Evolutionary conservation across 1,140 invertebrate species (phyloP).

Genomic region (Euschistus heros): DNA sequence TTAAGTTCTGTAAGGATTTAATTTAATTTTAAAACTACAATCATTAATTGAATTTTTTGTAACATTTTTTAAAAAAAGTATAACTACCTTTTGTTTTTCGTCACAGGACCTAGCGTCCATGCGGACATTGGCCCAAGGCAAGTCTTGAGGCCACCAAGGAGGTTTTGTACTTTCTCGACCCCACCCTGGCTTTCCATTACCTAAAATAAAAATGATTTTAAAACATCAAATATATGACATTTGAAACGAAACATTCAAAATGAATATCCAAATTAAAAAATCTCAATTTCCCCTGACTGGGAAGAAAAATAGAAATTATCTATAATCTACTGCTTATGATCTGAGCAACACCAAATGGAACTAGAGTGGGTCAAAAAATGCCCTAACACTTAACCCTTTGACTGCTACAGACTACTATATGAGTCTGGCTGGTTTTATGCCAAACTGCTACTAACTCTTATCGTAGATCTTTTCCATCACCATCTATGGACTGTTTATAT

Average conservation of each 20-base stretch:
- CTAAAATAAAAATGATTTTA: slow-evolving; percentile 35
- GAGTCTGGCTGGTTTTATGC: too few relatives aligned
- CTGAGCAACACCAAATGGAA: too few relatives aligned
- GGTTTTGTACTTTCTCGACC: slow-evolving; percentile 88
- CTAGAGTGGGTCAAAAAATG: too few relatives aligned
- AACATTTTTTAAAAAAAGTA: slow-evolving; percentile 20
- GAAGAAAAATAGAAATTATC: not conserved
- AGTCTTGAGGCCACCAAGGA: slow-evolving; percentile 92
- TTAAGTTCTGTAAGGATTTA: not conserved
- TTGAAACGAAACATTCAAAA: not conserved
- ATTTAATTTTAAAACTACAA: not conserved
- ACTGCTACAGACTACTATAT: too few relatives aligned
- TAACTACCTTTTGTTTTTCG: slow-evolving; percentile 61
- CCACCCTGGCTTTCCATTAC: slow-evolving; percentile 93
- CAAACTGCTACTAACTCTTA: too few relatives aligned
- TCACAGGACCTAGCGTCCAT: slow-evolving; percentile 93
- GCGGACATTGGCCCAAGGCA: slow-evolving; percentile 94
- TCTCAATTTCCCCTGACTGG: too few relatives aligned
- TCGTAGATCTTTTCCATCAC: too few relatives aligned
- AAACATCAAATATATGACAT: not conserved
- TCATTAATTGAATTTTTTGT: not conserved
- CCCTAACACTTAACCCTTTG: too few relatives aligned
- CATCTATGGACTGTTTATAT: too few relatives aligned
- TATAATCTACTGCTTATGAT: not conserved
- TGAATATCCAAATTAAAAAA: not conserved